Percentiles rank a stretch among this genome's conserved stretches.
Conservation (phyloP, 2,888 invertebrate genomes). For the Pedicia rivosa region DNA sequence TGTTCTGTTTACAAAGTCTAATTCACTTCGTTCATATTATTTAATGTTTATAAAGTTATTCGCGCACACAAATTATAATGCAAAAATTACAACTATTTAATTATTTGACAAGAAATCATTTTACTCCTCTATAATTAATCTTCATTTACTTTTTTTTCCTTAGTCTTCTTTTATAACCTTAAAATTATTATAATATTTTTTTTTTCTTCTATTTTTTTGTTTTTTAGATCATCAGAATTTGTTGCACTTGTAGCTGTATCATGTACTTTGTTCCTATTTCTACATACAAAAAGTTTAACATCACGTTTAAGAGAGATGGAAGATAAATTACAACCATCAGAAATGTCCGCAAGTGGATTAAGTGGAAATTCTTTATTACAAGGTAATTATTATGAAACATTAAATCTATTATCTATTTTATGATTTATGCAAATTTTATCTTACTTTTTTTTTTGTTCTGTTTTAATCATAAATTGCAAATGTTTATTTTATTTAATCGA, state of each 20-base stretch:
- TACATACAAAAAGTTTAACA: slow-evolving; percentile 69
- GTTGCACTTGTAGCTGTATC: slow-evolving; percentile 69
- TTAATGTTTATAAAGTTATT: too few relatives aligned
- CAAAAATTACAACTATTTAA: not conserved
- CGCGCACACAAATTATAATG: too few relatives aligned
- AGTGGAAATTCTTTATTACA: slow-evolving; percentile 23
- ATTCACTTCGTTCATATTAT: too few relatives aligned
- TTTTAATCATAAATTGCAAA: too few relatives aligned
- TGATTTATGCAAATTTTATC: too few relatives aligned
- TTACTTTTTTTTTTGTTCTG: too few relatives aligned
- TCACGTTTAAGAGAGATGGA: slow-evolving; percentile 69
- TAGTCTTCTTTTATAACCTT: not conserved
- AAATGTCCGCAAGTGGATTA: slow-evolving; percentile 32
- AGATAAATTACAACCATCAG: slow-evolving; percentile 50
- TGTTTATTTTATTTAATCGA: too few relatives aligned
- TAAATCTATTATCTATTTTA: slow-evolving; percentile 1
- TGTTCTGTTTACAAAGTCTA: too few relatives aligned
- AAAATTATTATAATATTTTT: not conserved
- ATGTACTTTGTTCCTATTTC: slow-evolving; percentile 67
- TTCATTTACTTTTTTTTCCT: not conserved
- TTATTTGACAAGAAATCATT: not conserved
- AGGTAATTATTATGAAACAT: not conserved
- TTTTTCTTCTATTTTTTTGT: too few relatives aligned
- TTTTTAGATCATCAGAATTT: slow-evolving; percentile 64
- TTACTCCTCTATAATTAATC: not conserved